phyloP scores from a whole-genome alignment of 2,113 vertebrate species.

The Cynopterus brachyotis region DNA sequence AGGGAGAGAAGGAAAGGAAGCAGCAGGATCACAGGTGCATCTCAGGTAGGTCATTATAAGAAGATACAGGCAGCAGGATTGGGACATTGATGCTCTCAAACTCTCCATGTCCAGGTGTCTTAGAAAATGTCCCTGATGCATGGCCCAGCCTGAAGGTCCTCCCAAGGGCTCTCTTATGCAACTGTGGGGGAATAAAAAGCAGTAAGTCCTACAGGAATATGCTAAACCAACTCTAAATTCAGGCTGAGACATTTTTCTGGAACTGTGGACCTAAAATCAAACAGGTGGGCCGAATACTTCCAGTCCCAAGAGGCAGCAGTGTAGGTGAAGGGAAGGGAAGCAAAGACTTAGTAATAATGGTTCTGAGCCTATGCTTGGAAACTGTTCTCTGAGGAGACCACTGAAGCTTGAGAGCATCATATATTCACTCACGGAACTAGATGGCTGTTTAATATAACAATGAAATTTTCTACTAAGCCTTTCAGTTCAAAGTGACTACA shows the following conservation, averaged over 20 bases:
- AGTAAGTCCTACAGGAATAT: not conserved
- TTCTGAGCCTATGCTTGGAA: not conserved
- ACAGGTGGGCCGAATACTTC: not conserved
- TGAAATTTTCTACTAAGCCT: constrained; percentile 30
- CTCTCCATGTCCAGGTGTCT: not conserved
- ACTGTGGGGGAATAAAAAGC: not conserved
- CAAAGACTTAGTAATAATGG: not conserved
- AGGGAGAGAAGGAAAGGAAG: not conserved
- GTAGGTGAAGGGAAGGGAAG: not conserved
- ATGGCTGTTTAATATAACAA: not conserved
- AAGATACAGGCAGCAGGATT: not conserved
- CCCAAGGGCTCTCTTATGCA: not conserved
- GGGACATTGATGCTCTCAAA: not conserved
- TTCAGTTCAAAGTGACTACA: not conserved
- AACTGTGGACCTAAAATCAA: not conserved
- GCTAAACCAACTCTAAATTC: not conserved
- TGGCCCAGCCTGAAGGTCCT: not conserved
- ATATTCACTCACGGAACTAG: not conserved
- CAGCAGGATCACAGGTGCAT: not conserved
- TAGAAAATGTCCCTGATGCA: not conserved
- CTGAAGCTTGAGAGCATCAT: not conserved
- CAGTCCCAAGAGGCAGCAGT: not conserved
- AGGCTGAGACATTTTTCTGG: not conserved
- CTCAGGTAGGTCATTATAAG: not conserved
- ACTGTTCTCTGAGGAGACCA: not conserved